A percentile compares a stretch with the other conserved stretches of the same genome.
These are phyloP conservation scores for Sceliomorpha sp. DNA, from an alignment of 2,888 invertebrate genomes.

Conservation along the genomic window DNA sequence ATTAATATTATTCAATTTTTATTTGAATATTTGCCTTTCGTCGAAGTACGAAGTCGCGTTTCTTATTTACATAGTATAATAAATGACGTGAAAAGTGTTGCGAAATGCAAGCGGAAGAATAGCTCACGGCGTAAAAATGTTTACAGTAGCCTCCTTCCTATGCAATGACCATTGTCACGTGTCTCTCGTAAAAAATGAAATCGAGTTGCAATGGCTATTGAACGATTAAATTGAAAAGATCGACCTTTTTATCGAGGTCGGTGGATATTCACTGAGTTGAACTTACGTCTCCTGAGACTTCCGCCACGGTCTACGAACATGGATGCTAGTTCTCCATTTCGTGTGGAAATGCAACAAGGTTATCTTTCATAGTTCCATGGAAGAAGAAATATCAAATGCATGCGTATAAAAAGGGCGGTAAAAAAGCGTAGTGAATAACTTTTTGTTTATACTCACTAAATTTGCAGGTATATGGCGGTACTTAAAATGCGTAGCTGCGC, in stretches of 20 bases:
- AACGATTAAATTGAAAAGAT: slow-evolving; percentile 42
- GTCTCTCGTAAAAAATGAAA: slow-evolving; percentile 29
- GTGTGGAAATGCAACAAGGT: slow-evolving; percentile 34
- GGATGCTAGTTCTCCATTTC: slow-evolving; percentile 21
- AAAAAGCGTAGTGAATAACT: neutral
- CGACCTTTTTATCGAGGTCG: slow-evolving; percentile 41
- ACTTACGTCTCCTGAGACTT: slow-evolving; percentile 39
- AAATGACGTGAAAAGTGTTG: no score
- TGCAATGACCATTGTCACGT: slow-evolving; percentile 35
- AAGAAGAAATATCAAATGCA: slow-evolving; percentile 16
- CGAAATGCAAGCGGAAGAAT: no score
- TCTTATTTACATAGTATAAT: no score
- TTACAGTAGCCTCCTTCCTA: no score
- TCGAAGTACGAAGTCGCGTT: no score
- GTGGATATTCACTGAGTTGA: slow-evolving; percentile 32
- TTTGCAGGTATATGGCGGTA: no score
- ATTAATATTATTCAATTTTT: no score
- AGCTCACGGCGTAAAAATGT: no score
- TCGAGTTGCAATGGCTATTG: slow-evolving; percentile 32
- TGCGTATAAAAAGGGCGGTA: neutral
- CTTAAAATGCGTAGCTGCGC: no score
- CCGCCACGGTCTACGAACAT: slow-evolving; percentile 13
- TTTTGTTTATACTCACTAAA: no score
- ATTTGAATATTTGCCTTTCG: no score
- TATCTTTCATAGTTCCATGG: slow-evolving; percentile 23